Percentiles rank a stretch among this genome's conserved stretches.
phyloP scores from a whole-genome alignment of 2,888 invertebrate species.

The Mesochorus sp. region DNA sequence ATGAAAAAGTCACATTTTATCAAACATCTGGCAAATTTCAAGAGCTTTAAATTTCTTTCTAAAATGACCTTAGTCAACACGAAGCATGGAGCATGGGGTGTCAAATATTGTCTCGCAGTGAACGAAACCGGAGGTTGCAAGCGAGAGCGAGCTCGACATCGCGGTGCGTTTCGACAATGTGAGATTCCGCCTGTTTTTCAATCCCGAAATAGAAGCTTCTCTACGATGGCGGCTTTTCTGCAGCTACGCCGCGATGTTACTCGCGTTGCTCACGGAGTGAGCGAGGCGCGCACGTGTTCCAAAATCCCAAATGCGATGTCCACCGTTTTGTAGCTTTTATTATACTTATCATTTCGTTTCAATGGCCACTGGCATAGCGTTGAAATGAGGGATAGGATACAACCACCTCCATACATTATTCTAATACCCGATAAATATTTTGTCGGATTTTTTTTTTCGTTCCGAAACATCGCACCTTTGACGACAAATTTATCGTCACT shows the following conservation, averaged over 20 bases:
- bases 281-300: conserved; percentile 6
- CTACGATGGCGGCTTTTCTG: conserved; percentile 16
- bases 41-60: too few species aligned
- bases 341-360: too few species aligned
- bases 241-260: neutral
- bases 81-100: too few species aligned
- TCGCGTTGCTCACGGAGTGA: neutral
- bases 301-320: neutral
- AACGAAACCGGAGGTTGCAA: neutral
- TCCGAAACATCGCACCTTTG: neutral
- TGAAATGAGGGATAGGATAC: too few species aligned
- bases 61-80: too few species aligned
- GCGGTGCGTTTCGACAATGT: conserved; percentile 56
- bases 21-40: too few species aligned
- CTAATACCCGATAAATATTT: neutral
- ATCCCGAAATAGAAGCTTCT: conserved; percentile 75
- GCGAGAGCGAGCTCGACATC: conserved; percentile 1
- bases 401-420: too few species aligned
- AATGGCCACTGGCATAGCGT: too few species aligned
- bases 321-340: neutral
- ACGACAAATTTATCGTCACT: conserved; percentile 24
- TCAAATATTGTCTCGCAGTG: conserved; percentile 33
- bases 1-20: too few species aligned
- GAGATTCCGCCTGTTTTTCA: conserved; percentile 76
- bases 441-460: too few species aligned